Conservation (phyloP, 2,797 vertebrate genomes). For the Basileuterus tristriatus region DNA sequence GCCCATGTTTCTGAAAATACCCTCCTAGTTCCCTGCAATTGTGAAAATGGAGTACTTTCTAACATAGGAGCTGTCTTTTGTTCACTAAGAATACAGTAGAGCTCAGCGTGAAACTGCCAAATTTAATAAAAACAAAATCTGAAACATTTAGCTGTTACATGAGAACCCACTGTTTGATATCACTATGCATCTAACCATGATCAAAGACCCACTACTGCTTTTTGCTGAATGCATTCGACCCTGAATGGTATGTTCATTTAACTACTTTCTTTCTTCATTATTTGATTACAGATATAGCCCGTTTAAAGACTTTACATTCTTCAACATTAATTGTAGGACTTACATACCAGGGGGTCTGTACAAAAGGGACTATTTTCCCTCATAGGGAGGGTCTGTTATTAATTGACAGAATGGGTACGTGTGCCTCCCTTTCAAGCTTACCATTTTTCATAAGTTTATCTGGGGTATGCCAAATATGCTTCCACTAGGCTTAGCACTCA, state of each 20-base stretch:
- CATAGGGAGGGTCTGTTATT: conserved; percentile 49
- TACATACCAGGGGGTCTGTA: conserved; percentile 66
- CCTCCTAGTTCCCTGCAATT: conserved; percentile 71
- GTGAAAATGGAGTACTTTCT: conserved; percentile 74
- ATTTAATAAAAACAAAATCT: conserved; percentile 82
- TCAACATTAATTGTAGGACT: conserved; percentile 74
- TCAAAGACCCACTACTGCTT: conserved; percentile 81
- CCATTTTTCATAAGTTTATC: conserved; percentile 28
- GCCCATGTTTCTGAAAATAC: conserved; percentile 71
- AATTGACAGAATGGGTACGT: conserved; percentile 7
- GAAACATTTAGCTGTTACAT: conserved; percentile 81
- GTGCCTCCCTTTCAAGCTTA: conserved; percentile 3
- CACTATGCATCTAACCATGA: conserved; percentile 79
- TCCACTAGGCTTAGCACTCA: conserved; percentile 21
- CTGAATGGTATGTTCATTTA: conserved; percentile 76
- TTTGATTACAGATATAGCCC: conserved; percentile 78
- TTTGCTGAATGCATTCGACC: conserved; percentile 74
- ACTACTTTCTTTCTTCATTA: conserved; percentile 72
- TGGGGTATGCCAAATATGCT: conserved; percentile 44
- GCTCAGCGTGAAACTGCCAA: conserved; percentile 83
- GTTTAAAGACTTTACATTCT: conserved; percentile 69
- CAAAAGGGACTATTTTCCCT: conserved; percentile 55
- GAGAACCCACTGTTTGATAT: conserved; percentile 80
- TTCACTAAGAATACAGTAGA: conserved; percentile 77
- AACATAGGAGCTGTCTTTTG: conserved; percentile 77